Evolutionary conservation across 2,797 vertebrate species (phyloP), one percentile per base, ranked within the genome.

Genomic region (Rachycentron canadum): DNA sequence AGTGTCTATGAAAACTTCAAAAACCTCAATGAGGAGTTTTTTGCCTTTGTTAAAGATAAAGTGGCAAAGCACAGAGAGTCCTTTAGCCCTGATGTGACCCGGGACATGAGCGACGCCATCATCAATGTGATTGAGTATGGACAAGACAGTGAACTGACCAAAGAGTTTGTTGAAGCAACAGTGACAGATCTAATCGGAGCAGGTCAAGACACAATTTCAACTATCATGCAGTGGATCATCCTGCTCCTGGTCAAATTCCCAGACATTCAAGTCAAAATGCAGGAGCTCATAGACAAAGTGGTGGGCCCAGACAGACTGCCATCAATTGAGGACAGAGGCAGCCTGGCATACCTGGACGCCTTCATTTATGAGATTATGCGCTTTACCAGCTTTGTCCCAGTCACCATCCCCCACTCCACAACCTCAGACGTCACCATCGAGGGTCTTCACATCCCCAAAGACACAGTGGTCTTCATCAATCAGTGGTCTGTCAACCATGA

Each of bases 401-500:
- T 99, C 82, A 99, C 98, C 65, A 99, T 99, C 84, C 98, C 98
- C 0, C 98, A 99, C 0, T 96, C 97, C 84, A 99, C 98, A 59
- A 97, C 96, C 0, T 85, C 94, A 7, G 96, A 97, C 26, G 95
- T 98, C 75, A 96, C 95, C 7, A 89, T 99, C 9, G 94, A 97
- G 87, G 97, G 97, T 82, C 96, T 97, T 86, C 94, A 95, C 94
- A 99, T 99, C 89, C 97, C 97, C 73, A 98, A 98, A 91, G 95
- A 97, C 92, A 99, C 98, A 0, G 97, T 99, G 55, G 94, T 99
- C 77, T 99, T 99, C 80, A 92, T 99, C 67, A 99, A 99, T 73
- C 98, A 99, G 89, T 99, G 97, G 97, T 99, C 98, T 0, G 96
- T 98, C 88, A 99, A 99, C 86, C 97, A 99, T 0, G 98, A 99